Base-by-base conservation (phyloP, 2,797 vertebrate genomes). In the Arctocebus calabarensis region DNA sequence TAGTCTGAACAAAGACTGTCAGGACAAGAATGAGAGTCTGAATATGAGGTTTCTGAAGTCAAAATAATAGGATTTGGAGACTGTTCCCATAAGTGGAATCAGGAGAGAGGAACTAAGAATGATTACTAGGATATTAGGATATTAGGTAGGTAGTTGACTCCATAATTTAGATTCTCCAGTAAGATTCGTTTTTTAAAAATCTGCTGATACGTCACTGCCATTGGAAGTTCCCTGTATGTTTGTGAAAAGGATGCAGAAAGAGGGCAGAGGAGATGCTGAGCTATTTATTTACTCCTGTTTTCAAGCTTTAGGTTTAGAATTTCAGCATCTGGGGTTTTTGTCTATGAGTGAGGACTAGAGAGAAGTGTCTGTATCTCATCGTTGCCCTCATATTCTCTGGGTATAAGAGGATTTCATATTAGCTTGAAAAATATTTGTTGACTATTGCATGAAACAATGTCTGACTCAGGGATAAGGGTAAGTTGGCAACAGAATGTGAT, bases 361-460 rank as follows among this genome's bases (percentile, higher is more conserved):
- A 81, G 59, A 78, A 92, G 20, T 22, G 3, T 40, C 57, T 68
- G 7, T 55, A 40, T 73, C 55, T 57, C 57, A 29, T 70, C 34
- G 40, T 5, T 57, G 43, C 13, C 32, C 25, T 90, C 37, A 14
- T 45, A 74, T 71, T 59, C 29, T 91, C 85, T 43, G 11, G 11
- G 37, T 77, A 37, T 83, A 77, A 74, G 23, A n/a, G 43, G 85
- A 64, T 40, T 59, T 90, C 62, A 55, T 23, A 52, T 1, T n/a
- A 55, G 57, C 37, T 89, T 91, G 45, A 34, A 73, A 92, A 88
- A 77, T 40, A 55, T 57, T 34, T 62, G 27, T 74, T 86, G 87
- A 74, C n/a, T 64, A 22, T 37, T 70, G 6, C 9, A 22, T 48
- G 62, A 79, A 88, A 91, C 25, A 85, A 73, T 62, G 3, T 52